A percentile compares a stretch with the other conserved stretches of the same genome.
These are phyloP conservation scores for Leucopsar rothschildi DNA, from an alignment of 2,113 vertebrate species.

Conservation along the genomic window DNA sequence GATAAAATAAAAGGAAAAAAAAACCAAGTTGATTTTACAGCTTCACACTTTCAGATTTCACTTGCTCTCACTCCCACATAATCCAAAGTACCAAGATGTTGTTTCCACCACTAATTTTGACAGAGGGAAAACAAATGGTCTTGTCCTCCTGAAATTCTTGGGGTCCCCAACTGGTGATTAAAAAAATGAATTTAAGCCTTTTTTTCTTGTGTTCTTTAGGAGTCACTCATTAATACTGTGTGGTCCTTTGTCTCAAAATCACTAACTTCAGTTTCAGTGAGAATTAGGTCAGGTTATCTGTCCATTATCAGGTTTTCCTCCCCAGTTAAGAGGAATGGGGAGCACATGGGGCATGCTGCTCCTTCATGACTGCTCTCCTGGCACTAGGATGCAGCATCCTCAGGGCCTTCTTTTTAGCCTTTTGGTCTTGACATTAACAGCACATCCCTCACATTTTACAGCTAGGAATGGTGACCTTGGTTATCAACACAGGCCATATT, in stretches of 20 bases:
- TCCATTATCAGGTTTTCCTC: not conserved
- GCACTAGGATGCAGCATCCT: not conserved
- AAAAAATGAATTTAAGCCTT: not conserved
- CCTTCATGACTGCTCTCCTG: not conserved
- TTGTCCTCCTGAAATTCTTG: not conserved
- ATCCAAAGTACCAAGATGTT: not conserved
- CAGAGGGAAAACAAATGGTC: not conserved
- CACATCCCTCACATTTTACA: not conserved
- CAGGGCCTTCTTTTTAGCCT: not conserved
- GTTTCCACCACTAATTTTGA: not conserved
- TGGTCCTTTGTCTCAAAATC: not conserved
- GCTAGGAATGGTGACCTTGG: not conserved
- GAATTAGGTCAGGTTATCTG: not conserved
- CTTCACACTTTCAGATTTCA: not conserved
- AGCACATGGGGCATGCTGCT: rapidly evolving
- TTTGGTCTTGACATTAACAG: not conserved
- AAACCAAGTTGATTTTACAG: not conserved
- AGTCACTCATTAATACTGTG: not conserved
- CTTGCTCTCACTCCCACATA: not conserved
- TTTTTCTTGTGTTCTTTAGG: not conserved
- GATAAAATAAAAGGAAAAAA: not conserved
- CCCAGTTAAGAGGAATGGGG: not conserved
- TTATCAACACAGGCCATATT: not conserved
- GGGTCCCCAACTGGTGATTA: not conserved
- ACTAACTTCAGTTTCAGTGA: not conserved